Evolutionary conservation across 2,113 vertebrate genomes (phyloP).

Genomic region (Trinectes maculatus): DNA sequence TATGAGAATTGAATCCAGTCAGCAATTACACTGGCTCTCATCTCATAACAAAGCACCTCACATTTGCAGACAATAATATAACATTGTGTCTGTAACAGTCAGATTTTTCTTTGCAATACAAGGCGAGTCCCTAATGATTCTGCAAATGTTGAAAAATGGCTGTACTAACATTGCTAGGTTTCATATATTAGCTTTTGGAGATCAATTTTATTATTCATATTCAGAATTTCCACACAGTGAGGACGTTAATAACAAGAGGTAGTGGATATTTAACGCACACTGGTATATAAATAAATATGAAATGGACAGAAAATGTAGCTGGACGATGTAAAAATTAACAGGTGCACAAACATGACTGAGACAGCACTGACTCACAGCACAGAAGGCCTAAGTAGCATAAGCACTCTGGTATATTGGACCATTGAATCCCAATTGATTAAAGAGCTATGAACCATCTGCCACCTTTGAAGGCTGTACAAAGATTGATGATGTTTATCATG

Average conservation of each 20-base stretch:
- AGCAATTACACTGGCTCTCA: conserved; percentile 1
- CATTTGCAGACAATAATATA: neutral
- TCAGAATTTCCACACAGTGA: conserved; percentile 4
- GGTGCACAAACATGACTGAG: conserved; percentile 37
- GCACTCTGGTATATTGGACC: conserved; percentile 45
- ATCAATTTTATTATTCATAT: conserved; percentile 6
- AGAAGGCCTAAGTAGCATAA: conserved; percentile 38
- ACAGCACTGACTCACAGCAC: conserved; percentile 21
- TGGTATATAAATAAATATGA: neutral
- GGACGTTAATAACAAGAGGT: neutral
- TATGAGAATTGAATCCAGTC: neutral
- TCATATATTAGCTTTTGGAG: conserved; percentile 15
- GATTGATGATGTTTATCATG: conserved; percentile 78
- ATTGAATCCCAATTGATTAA: conserved; percentile 68
- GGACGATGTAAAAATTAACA: conserved; percentile 25
- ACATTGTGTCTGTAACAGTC: conserved; percentile 15
- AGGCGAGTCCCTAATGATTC: conserved; percentile 24
- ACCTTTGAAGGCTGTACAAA: conserved; percentile 64
- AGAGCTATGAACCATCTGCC: conserved; percentile 72
- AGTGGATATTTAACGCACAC: neutral
- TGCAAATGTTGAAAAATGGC: conserved; percentile 19
- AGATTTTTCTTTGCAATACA: conserved; percentile 27
- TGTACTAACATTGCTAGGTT: neutral
- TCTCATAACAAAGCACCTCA: conserved; percentile 13
- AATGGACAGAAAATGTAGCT: neutral